These are phyloP conservation scores for Pelvicachromis taeniatus DNA, from an alignment of 2,113 vertebrate genomes.

Conservation along the genomic window DNA sequence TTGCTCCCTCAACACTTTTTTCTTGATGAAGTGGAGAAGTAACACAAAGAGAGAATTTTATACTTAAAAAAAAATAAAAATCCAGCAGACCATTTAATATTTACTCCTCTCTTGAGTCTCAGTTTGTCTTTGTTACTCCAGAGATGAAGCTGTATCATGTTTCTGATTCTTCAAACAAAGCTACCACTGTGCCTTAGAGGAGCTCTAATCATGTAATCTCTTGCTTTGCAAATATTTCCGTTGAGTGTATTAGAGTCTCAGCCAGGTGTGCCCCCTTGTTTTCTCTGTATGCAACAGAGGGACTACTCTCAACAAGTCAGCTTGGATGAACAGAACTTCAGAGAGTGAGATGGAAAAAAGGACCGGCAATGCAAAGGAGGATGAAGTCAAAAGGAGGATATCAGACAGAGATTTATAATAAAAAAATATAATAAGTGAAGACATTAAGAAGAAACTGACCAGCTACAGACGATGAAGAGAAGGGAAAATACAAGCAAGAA, in stretches of 20 bases:
- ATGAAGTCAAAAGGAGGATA: neutral
- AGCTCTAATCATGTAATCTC: slow-evolving; percentile 23
- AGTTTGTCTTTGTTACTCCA: neutral
- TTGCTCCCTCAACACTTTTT: neutral
- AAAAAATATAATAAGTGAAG: neutral
- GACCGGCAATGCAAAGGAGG: neutral
- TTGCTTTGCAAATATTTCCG: slow-evolving; percentile 21
- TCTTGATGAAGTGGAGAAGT: neutral
- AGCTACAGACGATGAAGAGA: neutral
- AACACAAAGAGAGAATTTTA: neutral
- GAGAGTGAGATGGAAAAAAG: neutral
- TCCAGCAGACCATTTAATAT: neutral
- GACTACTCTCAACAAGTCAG: slow-evolving; percentile 35
- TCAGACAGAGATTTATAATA: neutral
- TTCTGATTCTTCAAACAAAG: slow-evolving; percentile 7
- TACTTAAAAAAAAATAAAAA: neutral
- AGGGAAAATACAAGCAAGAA: neutral
- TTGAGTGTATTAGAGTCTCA: neutral
- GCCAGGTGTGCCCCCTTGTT: slow-evolving; percentile 25
- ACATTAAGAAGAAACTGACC: neutral
- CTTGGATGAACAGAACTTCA: slow-evolving; percentile 25
- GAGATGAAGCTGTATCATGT: neutral
- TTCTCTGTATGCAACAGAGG: slow-evolving; percentile 31
- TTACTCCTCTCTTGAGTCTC: neutral
- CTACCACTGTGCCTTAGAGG: slow-evolving; percentile 1